Base-by-base conservation (phyloP, 2,797 vertebrate genomes). In the Pseudotriccus pelzelni region DNA sequence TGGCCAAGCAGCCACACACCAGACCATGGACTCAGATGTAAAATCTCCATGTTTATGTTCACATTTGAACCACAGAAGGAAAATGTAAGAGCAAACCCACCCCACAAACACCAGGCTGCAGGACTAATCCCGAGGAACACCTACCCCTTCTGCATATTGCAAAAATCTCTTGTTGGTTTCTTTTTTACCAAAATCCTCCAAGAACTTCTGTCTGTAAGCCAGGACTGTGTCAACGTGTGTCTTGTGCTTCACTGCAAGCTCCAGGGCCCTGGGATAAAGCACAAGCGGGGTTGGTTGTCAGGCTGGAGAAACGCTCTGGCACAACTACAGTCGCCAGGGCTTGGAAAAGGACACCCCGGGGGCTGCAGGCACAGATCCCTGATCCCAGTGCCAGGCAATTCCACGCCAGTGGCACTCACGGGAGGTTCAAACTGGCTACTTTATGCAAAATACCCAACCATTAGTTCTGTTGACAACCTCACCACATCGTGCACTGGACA, bases 221-320 rank as follows among this genome's bases (percentile, higher is more conserved):
- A 99, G 98, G 87, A 99, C 99, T 0, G 99, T 99, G 98, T 99
- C 99, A 91, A 99, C 99, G 34, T 99, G 99, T 52, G 99, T 99
- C 98, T 99, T 99, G 96, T 99, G 98, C 97, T 99, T 99, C 93
- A 99, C 98, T 68, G 99, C 99, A 94, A 99, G 97, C 46, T 99
- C 99, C 94, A 99, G 97, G 37, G 99, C 99, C 96, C 99, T 99
- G 96, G 28, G 96, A 97, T 32, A 90, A 90, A 98, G 76, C 60
- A 94, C 47, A 91, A 64, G 67, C 2, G 52, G 53, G 70, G 25
- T 56, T 85, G 70, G 25, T 52, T 85, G 90, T 80, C 80, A 96
- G 89, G 39, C 12, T 79, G 36, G 53, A 78, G 11, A 87, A 86
- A 84, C 9, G 89, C 73, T 93, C 81, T 87, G 93, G 87, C 83